A percentile compares a stretch with the other conserved stretches of the same genome.
phyloP scores from a whole-genome alignment of 2,888 invertebrate species.

The Drosophila maculinotata region DNA sequence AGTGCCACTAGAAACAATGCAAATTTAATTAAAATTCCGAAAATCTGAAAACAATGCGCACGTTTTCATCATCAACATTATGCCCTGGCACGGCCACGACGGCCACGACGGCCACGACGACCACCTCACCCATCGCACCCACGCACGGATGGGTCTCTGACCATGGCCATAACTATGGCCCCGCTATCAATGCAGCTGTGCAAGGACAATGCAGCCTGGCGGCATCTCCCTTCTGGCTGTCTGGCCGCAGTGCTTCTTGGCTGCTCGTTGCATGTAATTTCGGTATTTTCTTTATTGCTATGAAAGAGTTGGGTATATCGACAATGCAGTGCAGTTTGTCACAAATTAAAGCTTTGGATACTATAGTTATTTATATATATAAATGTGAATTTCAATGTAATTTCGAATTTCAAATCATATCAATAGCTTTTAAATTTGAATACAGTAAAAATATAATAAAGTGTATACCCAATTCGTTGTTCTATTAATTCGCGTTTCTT shows the following conservation, averaged over 20 bases:
- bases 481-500: not conserved
- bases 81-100: conserved; percentile 45
- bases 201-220: conserved; percentile 55
- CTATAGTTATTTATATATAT: too few species aligned
- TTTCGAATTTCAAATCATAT: too few species aligned
- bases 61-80: conserved; percentile 71
- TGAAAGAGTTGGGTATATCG: not conserved
- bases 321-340: not conserved
- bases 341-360: not conserved
- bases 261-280: conserved; percentile 54
- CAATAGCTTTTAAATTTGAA: too few species aligned
- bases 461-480: conserved; percentile 15
- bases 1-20: conserved; percentile 74
- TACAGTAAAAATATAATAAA: too few species aligned
- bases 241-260: conserved; percentile 29
- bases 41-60: conserved; percentile 72
- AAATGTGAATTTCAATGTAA: too few species aligned
- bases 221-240: conserved; percentile 7
- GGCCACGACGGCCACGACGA: conserved; percentile 6
- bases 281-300: conserved; percentile 46
- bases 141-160: conserved; percentile 28
- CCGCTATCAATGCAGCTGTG: conserved; percentile 59
- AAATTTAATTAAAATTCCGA: conserved; percentile 76
- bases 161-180: conserved; percentile 55
- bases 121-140: not conserved